A percentile compares a stretch with the other conserved stretches of the same genome.
phyloP scores from a whole-genome alignment of 2,888 invertebrate species.

The Cryptocheilus praepositus region DNA sequence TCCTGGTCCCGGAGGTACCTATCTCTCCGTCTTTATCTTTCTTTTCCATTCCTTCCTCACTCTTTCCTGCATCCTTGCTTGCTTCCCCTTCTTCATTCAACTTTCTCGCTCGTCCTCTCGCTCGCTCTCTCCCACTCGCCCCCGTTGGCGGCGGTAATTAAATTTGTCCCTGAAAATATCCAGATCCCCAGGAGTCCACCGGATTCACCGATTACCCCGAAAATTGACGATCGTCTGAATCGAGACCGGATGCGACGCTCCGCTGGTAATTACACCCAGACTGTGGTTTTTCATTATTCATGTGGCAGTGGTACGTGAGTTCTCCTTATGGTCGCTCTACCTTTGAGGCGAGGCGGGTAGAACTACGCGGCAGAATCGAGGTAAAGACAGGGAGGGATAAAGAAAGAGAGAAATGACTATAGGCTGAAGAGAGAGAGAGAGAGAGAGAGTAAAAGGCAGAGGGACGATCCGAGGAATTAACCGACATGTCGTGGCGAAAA shows the following conservation, averaged over 20 bases:
- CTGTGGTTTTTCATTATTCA: constrained; percentile 64
- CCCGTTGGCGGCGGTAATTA: constrained; percentile 34
- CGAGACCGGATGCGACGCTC: constrained; percentile 63
- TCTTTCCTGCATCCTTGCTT: background rate
- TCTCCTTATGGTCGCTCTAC: constrained; percentile 52
- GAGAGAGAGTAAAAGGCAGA: constrained; percentile 33
- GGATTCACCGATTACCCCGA: constrained; percentile 41
- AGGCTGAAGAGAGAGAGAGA: constrained; percentile 20
- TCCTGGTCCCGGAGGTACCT: constrained; percentile 20
- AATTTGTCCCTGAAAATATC: constrained; percentile 46
- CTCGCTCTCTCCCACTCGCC: constrained; percentile 9
- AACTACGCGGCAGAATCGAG: background rate
- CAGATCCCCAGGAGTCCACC: constrained; percentile 18
- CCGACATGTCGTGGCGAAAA: constrained; percentile 24
- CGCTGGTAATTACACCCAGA: constrained; percentile 62
- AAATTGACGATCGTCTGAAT: constrained; percentile 55
- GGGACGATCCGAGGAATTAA: constrained; percentile 38
- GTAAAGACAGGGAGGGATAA: background rate
- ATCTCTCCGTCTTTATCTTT: background rate
- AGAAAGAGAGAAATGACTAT: background rate
- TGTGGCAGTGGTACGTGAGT: constrained; percentile 40
- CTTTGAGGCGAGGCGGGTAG: constrained; percentile 21
- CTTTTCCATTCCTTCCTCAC: background rate
- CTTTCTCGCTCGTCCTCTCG: background rate
- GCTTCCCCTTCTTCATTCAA: background rate